phyloP scores from a whole-genome alignment of 2,113 vertebrate genomes.

The Coturnix japonica region DNA sequence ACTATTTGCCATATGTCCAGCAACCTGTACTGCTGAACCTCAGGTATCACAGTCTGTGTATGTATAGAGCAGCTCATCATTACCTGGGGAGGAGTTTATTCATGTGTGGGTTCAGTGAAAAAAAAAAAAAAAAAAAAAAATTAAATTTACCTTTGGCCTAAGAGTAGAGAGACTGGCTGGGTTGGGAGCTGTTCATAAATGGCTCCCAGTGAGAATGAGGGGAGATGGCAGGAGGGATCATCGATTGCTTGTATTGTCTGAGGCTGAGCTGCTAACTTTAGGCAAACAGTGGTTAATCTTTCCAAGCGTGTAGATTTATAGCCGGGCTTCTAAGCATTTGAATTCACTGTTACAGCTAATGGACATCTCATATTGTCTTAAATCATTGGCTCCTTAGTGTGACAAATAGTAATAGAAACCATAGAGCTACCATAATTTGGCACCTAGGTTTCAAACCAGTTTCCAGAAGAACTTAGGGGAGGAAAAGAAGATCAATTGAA shows the following conservation, averaged over 20 bases:
- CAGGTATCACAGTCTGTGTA: neutral
- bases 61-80: neutral
- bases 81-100: neutral
- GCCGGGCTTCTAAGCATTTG: constrained; percentile 39
- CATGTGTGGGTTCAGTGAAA: neutral
- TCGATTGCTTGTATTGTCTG: neutral
- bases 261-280: constrained; percentile 45
- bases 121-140: neutral
- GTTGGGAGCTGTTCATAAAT: neutral
- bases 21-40: neutral
- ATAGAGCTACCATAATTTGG: constrained; percentile 71
- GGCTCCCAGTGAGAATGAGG: neutral
- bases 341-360: constrained; percentile 64
- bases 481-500: constrained; percentile 55
- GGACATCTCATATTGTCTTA: constrained; percentile 74
- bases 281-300: constrained; percentile 66
- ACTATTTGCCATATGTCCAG: neutral
- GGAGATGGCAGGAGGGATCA: neutral
- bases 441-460: constrained; percentile 50
- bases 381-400: constrained; percentile 65
- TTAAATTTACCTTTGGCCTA: neutral
- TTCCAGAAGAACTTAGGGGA: constrained; percentile 42
- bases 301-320: constrained; percentile 24
- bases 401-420: constrained; percentile 70
- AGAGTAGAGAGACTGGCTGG: neutral